Percentiles rank a stretch among this genome's conserved stretches.
phyloP scores from a whole-genome alignment of 1,140 invertebrate species.

The Trachymyrmex septentrionalis region DNA sequence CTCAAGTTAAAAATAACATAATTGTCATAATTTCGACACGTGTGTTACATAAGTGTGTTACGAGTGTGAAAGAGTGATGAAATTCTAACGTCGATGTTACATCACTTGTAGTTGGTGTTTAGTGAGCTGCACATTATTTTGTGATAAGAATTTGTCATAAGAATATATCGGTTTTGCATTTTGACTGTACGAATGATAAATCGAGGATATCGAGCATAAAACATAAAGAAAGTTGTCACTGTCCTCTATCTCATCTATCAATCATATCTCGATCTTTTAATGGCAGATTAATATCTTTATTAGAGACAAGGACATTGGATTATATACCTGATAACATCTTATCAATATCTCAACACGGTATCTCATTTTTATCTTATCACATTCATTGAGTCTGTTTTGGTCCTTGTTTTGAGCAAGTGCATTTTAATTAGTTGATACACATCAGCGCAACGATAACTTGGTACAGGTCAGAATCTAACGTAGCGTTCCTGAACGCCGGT shows the following conservation, averaged over 20 bases:
- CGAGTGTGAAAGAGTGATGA: no score
- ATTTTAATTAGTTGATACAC: neutral
- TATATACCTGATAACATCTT: neutral
- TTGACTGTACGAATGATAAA: neutral
- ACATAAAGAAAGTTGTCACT: conserved; percentile 11
- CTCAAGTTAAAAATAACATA: no score
- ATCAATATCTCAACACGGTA: neutral
- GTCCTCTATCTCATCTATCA: neutral
- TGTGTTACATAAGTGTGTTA: no score
- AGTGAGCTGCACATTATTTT: neutral
- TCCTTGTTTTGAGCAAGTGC: neutral
- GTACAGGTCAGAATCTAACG: neutral
- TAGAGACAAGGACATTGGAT: neutral
- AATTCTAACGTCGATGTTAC: no score
- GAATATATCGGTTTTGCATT: neutral
- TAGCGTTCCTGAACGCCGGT: neutral
- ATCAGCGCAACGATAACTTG: neutral
- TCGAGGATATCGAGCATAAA: neutral
- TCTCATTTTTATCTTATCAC: conserved; percentile 22
- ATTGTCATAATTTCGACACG: no score
- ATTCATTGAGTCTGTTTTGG: neutral
- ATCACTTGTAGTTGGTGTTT: no score
- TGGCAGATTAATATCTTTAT: neutral
- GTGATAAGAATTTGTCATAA: neutral
- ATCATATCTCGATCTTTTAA: neutral